Percentiles rank a stretch among this genome's conserved stretches.
Evolutionary conservation across 2,888 invertebrate species (phyloP).

Genomic region (Sisyra terminalis): DNA sequence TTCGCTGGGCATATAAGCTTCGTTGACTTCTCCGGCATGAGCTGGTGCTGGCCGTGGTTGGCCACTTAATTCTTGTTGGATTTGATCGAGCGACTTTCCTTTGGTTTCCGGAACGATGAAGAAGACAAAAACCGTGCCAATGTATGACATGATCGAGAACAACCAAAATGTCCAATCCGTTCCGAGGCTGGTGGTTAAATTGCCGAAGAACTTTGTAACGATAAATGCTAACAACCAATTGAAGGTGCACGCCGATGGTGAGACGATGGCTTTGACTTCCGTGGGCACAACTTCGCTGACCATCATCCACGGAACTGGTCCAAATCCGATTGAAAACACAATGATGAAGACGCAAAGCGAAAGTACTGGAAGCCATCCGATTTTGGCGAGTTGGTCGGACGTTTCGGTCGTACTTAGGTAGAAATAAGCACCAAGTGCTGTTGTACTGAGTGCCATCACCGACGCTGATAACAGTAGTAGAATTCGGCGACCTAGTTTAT

Average conservation of each 20-base stretch:
- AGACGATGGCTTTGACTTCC: constrained; percentile 60
- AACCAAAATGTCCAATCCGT: constrained; percentile 55
- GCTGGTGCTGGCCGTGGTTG: background rate
- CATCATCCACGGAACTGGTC: constrained; percentile 81
- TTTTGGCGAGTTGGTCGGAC: constrained; percentile 28
- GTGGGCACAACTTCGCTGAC: constrained; percentile 66
- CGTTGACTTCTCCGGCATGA: background rate
- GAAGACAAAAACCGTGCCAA: constrained; percentile 51
- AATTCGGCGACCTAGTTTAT: constrained; percentile 61
- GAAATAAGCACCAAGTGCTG: constrained; percentile 59
- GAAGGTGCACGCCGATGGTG: constrained; percentile 61
- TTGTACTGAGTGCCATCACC: constrained; percentile 51
- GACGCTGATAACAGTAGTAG: constrained; percentile 54
- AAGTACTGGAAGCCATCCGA: constrained; percentile 60
- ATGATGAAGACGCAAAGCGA: constrained; percentile 61
- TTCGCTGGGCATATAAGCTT: background rate
- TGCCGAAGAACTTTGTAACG: constrained; percentile 55
- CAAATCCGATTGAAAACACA: constrained; percentile 69
- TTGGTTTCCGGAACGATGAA: constrained; percentile 51
- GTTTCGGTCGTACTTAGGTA: constrained; percentile 27
- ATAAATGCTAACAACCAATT: constrained; percentile 72
- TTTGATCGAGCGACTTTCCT: constrained; percentile 51
- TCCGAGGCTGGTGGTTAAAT: constrained; percentile 37
- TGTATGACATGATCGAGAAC: constrained; percentile 46
- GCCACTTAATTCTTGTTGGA: constrained; percentile 34